A percentile compares a stretch with the other conserved stretches of the same genome.
These are phyloP conservation scores for Pelobates cultripes DNA, from an alignment of 2,797 vertebrate species.

Conservation along the genomic window DNA sequence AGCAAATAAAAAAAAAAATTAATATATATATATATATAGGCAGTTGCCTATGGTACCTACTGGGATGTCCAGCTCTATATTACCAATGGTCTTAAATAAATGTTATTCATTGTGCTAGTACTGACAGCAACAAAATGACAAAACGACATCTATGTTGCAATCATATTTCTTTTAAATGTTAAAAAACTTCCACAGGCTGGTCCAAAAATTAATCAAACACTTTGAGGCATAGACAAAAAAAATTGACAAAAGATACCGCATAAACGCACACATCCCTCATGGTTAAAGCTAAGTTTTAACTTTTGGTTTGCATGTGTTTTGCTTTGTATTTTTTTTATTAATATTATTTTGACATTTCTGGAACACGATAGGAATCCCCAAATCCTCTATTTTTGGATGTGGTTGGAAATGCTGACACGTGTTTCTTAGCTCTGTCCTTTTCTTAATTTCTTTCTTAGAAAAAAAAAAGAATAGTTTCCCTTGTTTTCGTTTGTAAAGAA, in stretches of 20 bases:
- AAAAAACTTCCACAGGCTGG: neutral
- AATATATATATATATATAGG: no score
- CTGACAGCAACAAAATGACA: neutral
- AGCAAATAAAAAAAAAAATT: no score
- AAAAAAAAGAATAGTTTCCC: no score
- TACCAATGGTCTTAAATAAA: no score
- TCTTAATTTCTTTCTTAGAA: neutral
- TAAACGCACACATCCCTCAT: conserved; percentile 35
- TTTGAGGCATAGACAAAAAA: neutral
- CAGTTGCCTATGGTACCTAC: no score
- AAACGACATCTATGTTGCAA: neutral
- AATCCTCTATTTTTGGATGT: conserved; percentile 15
- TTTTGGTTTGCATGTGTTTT: conserved; percentile 30
- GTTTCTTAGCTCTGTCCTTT: neutral
- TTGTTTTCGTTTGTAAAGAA: no score
- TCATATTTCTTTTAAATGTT: neutral
- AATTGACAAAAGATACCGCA: conserved; percentile 6
- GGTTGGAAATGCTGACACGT: conserved; percentile 11
- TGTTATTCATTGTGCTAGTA: neutral
- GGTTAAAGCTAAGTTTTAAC: conserved; percentile 7
- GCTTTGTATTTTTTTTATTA: neutral
- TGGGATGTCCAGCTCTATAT: no score
- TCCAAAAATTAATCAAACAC: neutral
- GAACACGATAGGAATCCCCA: neutral
- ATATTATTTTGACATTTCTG: conserved; percentile 13